Conservation (phyloP, 1,140 invertebrate genomes). For the Orchestia grillus region DNA sequence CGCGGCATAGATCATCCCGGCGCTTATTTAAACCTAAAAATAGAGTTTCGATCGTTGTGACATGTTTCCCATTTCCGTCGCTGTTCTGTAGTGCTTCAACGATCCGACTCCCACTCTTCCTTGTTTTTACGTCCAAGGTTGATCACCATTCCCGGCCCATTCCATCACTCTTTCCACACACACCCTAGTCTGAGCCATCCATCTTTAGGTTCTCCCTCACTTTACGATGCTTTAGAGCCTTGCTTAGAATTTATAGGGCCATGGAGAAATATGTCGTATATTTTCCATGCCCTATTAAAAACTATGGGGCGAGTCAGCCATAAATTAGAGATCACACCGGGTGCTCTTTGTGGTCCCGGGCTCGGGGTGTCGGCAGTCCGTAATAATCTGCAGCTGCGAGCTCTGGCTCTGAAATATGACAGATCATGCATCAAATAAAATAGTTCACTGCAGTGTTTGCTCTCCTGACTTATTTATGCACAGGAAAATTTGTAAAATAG, state of each 20-base stretch:
- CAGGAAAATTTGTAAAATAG: neutral
- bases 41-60: neutral
- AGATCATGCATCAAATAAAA: slow-evolving; percentile 10
- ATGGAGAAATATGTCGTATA: slow-evolving; percentile 38
- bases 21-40: neutral
- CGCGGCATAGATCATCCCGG: too few relatives aligned
- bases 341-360: neutral
- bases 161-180: slow-evolving; percentile 7
- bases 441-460: neutral
- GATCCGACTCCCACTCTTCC: neutral
- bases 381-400: neutral
- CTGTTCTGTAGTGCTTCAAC: neutral
- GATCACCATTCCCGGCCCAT: neutral
- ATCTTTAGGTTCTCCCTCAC: neutral
- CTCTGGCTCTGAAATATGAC: neutral
- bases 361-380: slow-evolving; percentile 16
- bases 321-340: slow-evolving; percentile 34
- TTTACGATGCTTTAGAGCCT: slow-evolving; percentile 7
- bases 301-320: slow-evolving; percentile 12
- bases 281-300: slow-evolving; percentile 50
- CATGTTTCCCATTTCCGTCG: neutral
- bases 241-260: neutral
- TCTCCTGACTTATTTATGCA: neutral
- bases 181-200: slow-evolving; percentile 4
- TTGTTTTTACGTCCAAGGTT: neutral